Conservation (phyloP, 2,113 vertebrate species). For the Lycocorax pyrrhopterus region DNA sequence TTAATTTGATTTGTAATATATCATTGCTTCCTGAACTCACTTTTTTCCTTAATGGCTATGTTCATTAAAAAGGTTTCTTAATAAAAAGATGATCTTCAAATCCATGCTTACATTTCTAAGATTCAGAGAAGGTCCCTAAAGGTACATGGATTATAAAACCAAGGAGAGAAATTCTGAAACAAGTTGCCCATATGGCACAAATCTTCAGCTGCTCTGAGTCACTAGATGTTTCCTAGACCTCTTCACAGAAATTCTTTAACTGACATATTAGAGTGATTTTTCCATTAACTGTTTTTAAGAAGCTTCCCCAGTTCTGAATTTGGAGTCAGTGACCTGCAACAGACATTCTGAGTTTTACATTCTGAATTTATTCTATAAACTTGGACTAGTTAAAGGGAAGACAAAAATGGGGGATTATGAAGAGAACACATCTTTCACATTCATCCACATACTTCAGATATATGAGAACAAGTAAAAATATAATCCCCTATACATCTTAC, state of each 20-base stretch:
- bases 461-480: neutral
- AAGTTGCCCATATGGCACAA: neutral
- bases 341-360: neutral
- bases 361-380: neutral
- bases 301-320: neutral
- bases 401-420: neutral
- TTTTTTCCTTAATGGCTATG: neutral
- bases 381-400: neutral
- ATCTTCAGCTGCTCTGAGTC: neutral
- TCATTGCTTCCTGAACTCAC: neutral
- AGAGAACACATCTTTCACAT: neutral
- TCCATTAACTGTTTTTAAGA: constrained; percentile 7
- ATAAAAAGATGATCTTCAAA: constrained; percentile 27
- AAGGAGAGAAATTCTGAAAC: neutral
- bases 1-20: neutral
- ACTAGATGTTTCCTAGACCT: neutral
- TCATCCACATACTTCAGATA: neutral
- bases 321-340: neutral
- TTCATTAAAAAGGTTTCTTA: constrained; percentile 14
- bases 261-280: neutral
- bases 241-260: neutral
- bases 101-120: neutral
- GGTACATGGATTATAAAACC: neutral
- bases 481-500: neutral
- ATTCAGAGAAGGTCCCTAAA: neutral